phyloP scores from a whole-genome alignment of 1,140 invertebrate species.

The Phenacoccus solenopsis region DNA sequence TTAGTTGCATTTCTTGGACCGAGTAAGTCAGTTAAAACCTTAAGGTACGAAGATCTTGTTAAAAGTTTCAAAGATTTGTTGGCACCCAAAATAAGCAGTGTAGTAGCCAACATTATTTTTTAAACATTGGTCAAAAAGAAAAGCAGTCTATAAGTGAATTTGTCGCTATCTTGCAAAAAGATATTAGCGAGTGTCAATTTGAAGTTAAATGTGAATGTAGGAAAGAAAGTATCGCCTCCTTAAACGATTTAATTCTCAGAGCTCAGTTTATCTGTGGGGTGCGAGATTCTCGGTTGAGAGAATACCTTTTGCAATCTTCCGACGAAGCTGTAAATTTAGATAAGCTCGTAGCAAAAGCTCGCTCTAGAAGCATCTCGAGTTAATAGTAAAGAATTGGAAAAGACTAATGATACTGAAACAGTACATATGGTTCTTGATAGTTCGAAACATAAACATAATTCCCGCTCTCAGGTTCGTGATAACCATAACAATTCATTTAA shows the following conservation, averaged over 20 bases:
- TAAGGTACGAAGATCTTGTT: conserved; percentile 24
- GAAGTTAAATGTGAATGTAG: background rate
- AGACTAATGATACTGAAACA: background rate
- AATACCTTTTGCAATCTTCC: conserved; percentile 24
- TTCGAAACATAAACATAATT: background rate
- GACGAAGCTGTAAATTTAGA: conserved; percentile 7
- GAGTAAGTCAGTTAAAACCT: background rate
- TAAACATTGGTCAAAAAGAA: conserved; percentile 27
- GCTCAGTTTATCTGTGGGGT: conserved; percentile 30
- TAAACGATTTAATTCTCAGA: conserved; percentile 27
- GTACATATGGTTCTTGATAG: background rate
- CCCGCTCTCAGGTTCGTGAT: background rate
- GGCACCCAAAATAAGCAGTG: conserved; percentile 23
- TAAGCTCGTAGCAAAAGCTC: background rate
- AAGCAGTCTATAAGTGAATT: conserved; percentile 26
- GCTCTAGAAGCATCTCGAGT: conserved; percentile 9
- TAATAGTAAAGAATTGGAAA: background rate
- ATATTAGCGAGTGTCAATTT: conserved; percentile 24
- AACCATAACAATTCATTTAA: background rate
- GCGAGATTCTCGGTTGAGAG: conserved; percentile 24
- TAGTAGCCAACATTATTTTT: conserved; percentile 28
- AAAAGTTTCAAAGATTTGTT: conserved; percentile 23
- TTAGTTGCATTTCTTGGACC: background rate
- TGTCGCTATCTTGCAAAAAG: conserved; percentile 22
- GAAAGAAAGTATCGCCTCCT: conserved; percentile 22